Conservation (phyloP, 2,888 invertebrate genomes). For the Heliconius ismenius region DNA sequence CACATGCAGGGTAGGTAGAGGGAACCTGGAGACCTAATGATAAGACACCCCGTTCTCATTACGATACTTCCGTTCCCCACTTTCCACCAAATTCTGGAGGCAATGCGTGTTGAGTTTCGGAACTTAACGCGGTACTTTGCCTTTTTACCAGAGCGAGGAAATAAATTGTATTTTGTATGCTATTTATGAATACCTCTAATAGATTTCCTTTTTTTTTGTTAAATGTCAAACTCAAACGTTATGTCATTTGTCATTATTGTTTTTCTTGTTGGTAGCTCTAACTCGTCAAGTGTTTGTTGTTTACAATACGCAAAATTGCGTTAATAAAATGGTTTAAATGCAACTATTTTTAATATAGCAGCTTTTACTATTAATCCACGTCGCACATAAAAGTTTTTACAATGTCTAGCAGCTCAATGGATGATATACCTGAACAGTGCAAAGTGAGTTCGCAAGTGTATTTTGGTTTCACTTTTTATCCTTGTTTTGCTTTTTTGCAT, state of each 20-base stretch:
- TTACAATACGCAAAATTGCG: slow-evolving; percentile 33
- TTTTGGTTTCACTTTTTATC: slow-evolving; percentile 44
- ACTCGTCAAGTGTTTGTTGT: slow-evolving; percentile 21
- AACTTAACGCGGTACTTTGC: neutral
- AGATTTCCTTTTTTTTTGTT: neutral
- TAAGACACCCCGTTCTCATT: neutral
- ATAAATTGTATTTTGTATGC: neutral
- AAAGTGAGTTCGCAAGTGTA: slow-evolving; percentile 57
- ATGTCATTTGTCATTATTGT: slow-evolving; percentile 19
- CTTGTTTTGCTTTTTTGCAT: slow-evolving; percentile 51
- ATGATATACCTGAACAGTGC: slow-evolving; percentile 73
- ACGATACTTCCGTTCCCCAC: neutral
- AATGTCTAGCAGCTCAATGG: slow-evolving; percentile 74
- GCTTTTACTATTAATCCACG: slow-evolving; percentile 2
- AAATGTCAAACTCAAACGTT: slow-evolving; percentile 14
- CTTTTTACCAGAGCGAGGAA: neutral
- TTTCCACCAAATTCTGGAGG: neutral
- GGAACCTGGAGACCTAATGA: neutral
- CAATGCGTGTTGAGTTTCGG: neutral
- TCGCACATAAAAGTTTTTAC: slow-evolving; percentile 39
- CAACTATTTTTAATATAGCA: neutral
- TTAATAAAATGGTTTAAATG: slow-evolving; percentile 33
- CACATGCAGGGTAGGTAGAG: too few relatives aligned
- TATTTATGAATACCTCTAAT: neutral
- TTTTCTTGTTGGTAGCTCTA: slow-evolving; percentile 19